Evolutionary conservation across 1,140 invertebrate species (phyloP).

Genomic region (Homalodisca vitripennis): DNA sequence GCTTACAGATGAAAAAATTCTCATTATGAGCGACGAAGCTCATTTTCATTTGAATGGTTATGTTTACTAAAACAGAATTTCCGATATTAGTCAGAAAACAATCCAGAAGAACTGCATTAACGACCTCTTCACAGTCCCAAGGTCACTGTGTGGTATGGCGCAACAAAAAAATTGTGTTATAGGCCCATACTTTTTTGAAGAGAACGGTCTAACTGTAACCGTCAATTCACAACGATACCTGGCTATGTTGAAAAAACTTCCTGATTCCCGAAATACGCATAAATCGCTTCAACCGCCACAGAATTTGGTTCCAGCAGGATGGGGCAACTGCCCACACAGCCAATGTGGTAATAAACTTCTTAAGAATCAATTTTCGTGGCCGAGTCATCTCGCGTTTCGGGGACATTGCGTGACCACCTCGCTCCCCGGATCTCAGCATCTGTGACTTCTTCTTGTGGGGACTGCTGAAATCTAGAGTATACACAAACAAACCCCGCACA

Average conservation of each 20-base stretch:
- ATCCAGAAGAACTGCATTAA: constrained; percentile 43
- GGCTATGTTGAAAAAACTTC: constrained; percentile 22
- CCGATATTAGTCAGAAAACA: constrained; percentile 42
- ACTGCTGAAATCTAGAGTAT: constrained; percentile 40
- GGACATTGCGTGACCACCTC: constrained; percentile 42
- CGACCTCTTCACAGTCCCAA: constrained; percentile 45
- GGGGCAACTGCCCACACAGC: constrained; percentile 41
- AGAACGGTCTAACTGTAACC: constrained; percentile 27
- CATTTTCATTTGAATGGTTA: constrained; percentile 43
- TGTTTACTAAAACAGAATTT: constrained; percentile 47
- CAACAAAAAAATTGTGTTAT: constrained; percentile 37
- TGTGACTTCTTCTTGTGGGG: constrained; percentile 45
- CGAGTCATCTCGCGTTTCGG: constrained; percentile 39
- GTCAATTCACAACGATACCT: constrained; percentile 20
- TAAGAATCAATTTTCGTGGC: constrained; percentile 38
- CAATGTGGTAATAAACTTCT: constrained; percentile 37
- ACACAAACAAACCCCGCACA: constrained; percentile 29
- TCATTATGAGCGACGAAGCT: constrained; percentile 27
- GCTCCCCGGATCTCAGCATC: constrained; percentile 44
- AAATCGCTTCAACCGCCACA: background rate
- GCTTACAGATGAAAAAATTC: constrained; percentile 21
- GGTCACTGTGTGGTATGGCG: constrained; percentile 44
- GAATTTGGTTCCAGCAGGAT: constrained; percentile 38
- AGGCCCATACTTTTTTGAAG: constrained; percentile 29
- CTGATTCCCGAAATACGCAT: constrained; percentile 1